phyloP scores from a whole-genome alignment of 2,797 vertebrate genomes.

The Carcharodon carcharias region DNA sequence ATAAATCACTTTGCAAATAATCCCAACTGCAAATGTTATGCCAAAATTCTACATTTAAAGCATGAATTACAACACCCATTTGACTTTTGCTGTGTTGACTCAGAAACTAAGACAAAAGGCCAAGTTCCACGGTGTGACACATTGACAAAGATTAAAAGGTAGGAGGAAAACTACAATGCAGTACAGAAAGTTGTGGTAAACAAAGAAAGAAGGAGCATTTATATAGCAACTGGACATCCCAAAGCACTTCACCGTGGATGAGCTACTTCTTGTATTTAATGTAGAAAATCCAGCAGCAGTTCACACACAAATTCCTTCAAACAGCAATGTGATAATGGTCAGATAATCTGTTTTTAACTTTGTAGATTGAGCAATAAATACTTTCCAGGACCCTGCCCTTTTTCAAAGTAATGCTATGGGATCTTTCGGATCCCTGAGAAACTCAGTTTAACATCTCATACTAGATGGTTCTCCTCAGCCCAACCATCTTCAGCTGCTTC shows the following conservation, averaged over 20 bases:
- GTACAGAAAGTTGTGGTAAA: background rate
- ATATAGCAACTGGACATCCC: background rate
- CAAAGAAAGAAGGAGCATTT: background rate
- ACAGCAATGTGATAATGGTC: background rate
- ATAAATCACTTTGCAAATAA: constrained; percentile 2
- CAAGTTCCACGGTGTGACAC: background rate
- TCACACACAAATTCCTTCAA: background rate
- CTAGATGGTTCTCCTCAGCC: too few relatives aligned
- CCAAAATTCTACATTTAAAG: background rate
- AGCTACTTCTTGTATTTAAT: background rate
- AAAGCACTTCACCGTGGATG: background rate
- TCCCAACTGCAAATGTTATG: background rate
- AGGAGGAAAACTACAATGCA: background rate
- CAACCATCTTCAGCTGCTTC: too few relatives aligned
- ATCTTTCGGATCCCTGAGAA: background rate
- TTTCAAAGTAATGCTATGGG: too few relatives aligned
- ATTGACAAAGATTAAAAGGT: background rate
- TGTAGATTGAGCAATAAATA: background rate
- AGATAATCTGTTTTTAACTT: background rate
- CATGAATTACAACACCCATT: background rate
- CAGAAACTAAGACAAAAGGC: background rate
- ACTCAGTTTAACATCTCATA: background rate
- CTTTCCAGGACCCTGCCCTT: background rate
- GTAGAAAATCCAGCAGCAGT: background rate
- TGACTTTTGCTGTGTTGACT: background rate